Evolutionary conservation across 1,140 invertebrate species (phyloP).

Genomic region (Coptotermes formosanus): DNA sequence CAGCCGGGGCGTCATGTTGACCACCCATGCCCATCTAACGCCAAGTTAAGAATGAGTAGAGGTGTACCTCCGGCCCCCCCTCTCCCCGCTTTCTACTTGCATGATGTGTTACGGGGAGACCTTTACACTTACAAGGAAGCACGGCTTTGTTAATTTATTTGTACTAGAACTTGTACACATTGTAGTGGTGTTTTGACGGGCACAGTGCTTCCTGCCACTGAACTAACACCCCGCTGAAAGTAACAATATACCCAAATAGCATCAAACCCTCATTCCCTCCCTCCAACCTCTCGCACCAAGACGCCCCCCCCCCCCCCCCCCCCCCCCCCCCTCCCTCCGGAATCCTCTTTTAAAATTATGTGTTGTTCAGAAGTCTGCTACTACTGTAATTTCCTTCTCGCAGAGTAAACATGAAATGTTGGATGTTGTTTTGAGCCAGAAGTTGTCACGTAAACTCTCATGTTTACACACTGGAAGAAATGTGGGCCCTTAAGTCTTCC

Average conservation of each 20-base stretch:
- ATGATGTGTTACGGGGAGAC: too few species aligned
- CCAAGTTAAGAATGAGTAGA: too few species aligned
- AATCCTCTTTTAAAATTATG: neutral
- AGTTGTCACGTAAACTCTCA: neutral
- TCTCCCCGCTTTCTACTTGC: too few species aligned
- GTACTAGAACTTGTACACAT: too few species aligned
- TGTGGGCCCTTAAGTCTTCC: constrained; percentile 3
- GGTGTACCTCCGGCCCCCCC: too few species aligned
- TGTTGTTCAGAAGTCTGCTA: neutral
- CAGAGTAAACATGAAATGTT: constrained; percentile 9
- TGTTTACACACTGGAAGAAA: neutral
- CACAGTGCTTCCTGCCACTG: neutral
- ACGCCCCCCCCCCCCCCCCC: neutral
- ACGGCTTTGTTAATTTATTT: too few species aligned
- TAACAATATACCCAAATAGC: neutral
- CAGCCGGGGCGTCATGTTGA: too few species aligned
- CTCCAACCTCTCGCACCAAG: neutral
- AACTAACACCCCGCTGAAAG: neutral
- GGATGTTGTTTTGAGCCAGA: neutral
- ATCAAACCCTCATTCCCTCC: too few species aligned
- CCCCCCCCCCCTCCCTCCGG: neutral
- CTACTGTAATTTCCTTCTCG: neutral
- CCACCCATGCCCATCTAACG: too few species aligned
- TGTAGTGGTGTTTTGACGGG: too few species aligned
- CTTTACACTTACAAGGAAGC: too few species aligned